These are phyloP conservation scores for Argopecten irradians DNA, from an alignment of 1,140 invertebrate genomes.

Conservation along the genomic window DNA sequence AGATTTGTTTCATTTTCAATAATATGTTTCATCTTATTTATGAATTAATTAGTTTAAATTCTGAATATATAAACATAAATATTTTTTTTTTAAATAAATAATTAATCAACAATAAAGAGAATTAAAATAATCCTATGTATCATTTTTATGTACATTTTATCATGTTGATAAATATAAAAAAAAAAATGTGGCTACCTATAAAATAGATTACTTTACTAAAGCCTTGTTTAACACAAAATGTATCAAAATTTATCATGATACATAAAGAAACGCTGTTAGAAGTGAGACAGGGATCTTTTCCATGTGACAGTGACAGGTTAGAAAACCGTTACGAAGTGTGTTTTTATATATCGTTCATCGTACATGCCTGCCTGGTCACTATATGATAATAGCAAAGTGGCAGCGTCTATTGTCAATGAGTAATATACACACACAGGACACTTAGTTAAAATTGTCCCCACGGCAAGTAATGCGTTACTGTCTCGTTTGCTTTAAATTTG, in stretches of 20 bases:
- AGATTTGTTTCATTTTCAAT: neutral
- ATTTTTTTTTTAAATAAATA: neutral
- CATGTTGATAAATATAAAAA: neutral
- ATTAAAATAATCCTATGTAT: neutral
- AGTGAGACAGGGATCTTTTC: neutral
- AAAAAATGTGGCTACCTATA: neutral
- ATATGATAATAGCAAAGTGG: slow-evolving; percentile 2
- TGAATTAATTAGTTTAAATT: neutral
- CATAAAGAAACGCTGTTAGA: neutral
- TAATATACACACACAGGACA: neutral
- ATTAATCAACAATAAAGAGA: neutral
- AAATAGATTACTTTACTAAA: neutral
- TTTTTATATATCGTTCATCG: neutral
- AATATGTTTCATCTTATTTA: neutral
- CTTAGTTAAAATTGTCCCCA: neutral
- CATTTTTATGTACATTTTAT: neutral
- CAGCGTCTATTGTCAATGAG: neutral
- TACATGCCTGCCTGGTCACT: neutral
- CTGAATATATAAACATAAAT: neutral
- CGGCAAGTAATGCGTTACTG: slow-evolving; percentile 5
- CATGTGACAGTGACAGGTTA: neutral
- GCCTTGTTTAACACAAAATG: neutral
- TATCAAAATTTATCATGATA: slow-evolving; percentile 23
- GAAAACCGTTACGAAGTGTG: neutral
- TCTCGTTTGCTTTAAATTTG: slow-evolving; percentile 18